phyloP scores from a whole-genome alignment of 2,113 vertebrate species.

The Madoqua kirkii region DNA sequence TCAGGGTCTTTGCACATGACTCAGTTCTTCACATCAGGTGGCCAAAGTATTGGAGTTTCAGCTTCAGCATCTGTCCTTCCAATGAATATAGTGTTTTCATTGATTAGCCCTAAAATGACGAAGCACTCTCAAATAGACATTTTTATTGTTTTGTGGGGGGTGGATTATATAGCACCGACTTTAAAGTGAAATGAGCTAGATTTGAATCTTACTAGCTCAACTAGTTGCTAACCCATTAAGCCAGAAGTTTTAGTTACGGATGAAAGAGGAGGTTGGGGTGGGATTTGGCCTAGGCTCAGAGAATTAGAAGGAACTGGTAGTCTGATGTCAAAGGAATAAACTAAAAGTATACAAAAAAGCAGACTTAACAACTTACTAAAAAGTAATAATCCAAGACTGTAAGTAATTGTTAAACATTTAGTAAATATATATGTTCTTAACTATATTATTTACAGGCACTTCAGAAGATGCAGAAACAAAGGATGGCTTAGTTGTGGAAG shows the following conservation, averaged over 20 bases:
- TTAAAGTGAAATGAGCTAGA: neutral
- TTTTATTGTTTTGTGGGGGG: neutral
- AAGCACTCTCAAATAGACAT: neutral
- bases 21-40: neutral
- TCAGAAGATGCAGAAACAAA: constrained; percentile 44
- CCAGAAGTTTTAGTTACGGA: neutral
- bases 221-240: neutral
- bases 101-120: neutral
- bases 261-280: neutral
- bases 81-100: neutral
- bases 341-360: neutral
- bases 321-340: neutral
- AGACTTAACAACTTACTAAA: neutral
- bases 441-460: constrained; percentile 56
- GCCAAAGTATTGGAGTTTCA: neutral
- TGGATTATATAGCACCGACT: neutral
- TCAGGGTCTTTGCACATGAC: neutral
- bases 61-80: neutral
- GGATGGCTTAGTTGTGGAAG: neutral
- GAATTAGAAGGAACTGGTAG: neutral
- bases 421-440: neutral
- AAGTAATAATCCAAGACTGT: neutral
- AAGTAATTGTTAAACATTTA: neutral
- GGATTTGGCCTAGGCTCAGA: neutral
- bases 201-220: neutral